Conservation (phyloP, 1,140 invertebrate species). For the Caenorhabditis tropicalis region DNA sequence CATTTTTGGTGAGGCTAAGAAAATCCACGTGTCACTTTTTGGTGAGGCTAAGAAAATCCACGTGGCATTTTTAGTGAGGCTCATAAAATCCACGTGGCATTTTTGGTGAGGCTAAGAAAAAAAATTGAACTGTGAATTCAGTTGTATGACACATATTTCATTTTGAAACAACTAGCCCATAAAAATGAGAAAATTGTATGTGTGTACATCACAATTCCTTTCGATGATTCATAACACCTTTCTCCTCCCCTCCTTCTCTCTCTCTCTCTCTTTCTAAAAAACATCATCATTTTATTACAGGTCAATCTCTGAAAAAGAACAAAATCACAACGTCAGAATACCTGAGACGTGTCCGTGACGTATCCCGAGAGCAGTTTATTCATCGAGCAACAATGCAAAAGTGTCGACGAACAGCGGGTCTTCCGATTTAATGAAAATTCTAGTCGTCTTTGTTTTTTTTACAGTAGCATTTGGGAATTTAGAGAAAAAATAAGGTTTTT, state of each 20-base stretch:
- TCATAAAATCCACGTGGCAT: too few relatives aligned
- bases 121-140: too few relatives aligned
- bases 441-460: neutral
- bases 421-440: slow-evolving; percentile 75
- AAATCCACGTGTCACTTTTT: too few relatives aligned
- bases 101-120: too few relatives aligned
- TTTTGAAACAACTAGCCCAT: neutral
- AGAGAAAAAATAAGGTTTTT: too few relatives aligned
- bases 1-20: too few relatives aligned
- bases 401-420: slow-evolving; percentile 91
- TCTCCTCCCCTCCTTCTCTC: too few relatives aligned
- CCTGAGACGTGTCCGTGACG: slow-evolving; percentile 90
- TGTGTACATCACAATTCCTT: neutral
- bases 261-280: too few relatives aligned
- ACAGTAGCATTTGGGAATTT: neutral
- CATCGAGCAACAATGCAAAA: slow-evolving; percentile 91
- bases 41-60: too few relatives aligned
- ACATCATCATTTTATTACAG: slow-evolving; percentile 35
- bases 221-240: too few relatives aligned
- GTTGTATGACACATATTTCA: neutral
- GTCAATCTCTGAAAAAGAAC: slow-evolving; percentile 72
- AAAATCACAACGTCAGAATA: slow-evolving; percentile 95
- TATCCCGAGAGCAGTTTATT: slow-evolving; percentile 94
- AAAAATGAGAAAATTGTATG: neutral
- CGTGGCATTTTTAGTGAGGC: too few relatives aligned